Evolutionary conservation across 2,888 invertebrate species (phyloP), one percentile per base, ranked within the genome.

Genomic region (Spilarctia lutea): DNA sequence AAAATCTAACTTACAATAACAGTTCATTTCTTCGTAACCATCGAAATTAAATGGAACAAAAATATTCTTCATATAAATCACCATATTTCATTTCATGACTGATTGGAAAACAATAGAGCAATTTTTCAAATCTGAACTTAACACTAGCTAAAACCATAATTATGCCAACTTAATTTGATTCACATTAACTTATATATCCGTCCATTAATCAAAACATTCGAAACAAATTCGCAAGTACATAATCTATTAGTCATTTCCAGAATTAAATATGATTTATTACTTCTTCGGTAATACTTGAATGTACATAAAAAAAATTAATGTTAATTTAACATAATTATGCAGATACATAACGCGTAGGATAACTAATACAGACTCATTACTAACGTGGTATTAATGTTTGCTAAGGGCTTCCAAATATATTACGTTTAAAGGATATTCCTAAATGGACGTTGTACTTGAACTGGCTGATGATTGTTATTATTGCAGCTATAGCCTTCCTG

Each of bases 301-400:
- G 16, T 69, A 45, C 45, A 2, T 45, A 73, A 75, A 77, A 81
- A 71, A 76, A 73, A 18, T n/a, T n/a, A n/a, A n/a, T n/a, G n/a
- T n/a, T 69, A 33, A 67, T 33, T 67, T 66, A 79, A 65, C 69
- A 75, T 69, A 74, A 79, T 78, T 68, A 79, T 72, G 70, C 73
- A 73, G 72, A 78, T 60, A 79, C 66, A 81, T 73, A 68, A 76
- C 68, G 74, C 79, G 84, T 84, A 85, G 83, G 82, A 77, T 84
- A 75, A 74, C 68, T 77, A 82, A 82, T 75, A 77, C 69, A 77
- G 71, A 70, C 84, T 84, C 84, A 85, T 85, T 84, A 84, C 73
- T 76, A 72, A 69, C 71, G 71, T 70, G 82, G 81, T 84, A 81
- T 67, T 39, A 70, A 85, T 82, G 84, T 75, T 69, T 33, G 35